A percentile compares a stretch with the other conserved stretches of the same genome.
These are phyloP conservation scores for Labeo calbasu DNA, from an alignment of 2,797 vertebrate species.

Conservation along the genomic window DNA sequence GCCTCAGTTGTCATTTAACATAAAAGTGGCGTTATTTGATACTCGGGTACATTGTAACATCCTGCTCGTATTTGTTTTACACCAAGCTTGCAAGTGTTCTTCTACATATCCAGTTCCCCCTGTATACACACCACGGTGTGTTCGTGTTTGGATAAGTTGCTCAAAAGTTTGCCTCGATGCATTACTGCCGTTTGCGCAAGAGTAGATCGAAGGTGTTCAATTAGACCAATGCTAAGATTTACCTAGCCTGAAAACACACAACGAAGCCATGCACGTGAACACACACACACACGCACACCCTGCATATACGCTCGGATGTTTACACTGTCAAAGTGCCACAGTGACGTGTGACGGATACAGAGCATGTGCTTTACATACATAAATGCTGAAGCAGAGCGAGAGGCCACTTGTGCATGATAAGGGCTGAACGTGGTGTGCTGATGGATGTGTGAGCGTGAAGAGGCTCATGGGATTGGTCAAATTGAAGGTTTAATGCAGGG, in stretches of 20 bases:
- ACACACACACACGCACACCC: background rate
- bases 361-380: slow-evolving; percentile 27
- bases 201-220: background rate
- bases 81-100: slow-evolving; percentile 33
- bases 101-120: slow-evolving; percentile 13
- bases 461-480: slow-evolving; percentile 38
- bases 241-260: slow-evolving; percentile 32
- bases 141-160: slow-evolving; percentile 34
- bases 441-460: slow-evolving; percentile 38
- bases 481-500: slow-evolving; percentile 51
- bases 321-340: background rate
- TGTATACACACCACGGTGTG: background rate
- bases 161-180: background rate
- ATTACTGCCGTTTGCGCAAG: slow-evolving; percentile 22
- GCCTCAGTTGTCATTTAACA: slow-evolving; percentile 48
- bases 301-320: background rate
- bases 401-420: slow-evolving; percentile 35
- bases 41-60: slow-evolving; percentile 50
- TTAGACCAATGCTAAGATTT: slow-evolving; percentile 24
- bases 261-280: slow-evolving; percentile 47
- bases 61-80: slow-evolving; percentile 48
- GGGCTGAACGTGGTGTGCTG: slow-evolving; percentile 27
- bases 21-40: slow-evolving; percentile 49
- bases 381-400: background rate
- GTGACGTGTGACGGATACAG: slow-evolving; percentile 5